Conservation (phyloP, 2,113 vertebrate species). For the Indicator maculatus region DNA sequence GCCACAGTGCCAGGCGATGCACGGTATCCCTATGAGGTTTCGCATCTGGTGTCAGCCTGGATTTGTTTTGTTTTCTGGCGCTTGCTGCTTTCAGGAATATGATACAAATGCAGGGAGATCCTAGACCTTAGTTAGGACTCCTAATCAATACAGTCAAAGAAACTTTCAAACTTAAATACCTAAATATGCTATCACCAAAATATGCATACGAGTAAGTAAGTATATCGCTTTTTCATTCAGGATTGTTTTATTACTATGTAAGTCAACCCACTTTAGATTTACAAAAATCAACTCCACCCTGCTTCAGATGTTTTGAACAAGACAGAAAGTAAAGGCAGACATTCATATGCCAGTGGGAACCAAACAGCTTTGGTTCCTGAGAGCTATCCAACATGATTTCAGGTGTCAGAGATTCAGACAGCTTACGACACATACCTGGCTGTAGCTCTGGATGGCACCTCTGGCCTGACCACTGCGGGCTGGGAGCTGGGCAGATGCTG, state of each 20-base stretch:
- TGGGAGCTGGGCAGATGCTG: slow-evolving; percentile 82
- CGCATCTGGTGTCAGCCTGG: not conserved
- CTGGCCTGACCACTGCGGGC: slow-evolving; percentile 88
- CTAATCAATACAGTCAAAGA: not conserved
- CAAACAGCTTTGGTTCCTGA: rapidly evolving
- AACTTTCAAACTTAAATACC: not conserved
- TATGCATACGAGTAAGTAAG: not conserved
- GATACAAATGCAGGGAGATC: not conserved
- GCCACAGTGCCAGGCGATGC: not conserved
- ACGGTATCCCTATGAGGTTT: not conserved
- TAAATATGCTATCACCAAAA: not conserved
- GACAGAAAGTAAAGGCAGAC: not conserved
- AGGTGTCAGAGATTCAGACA: not conserved
- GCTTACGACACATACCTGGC: slow-evolving; percentile 85
- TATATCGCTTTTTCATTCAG: not conserved
- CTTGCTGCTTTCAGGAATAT: not conserved
- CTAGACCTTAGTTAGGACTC: not conserved
- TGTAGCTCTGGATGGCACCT: slow-evolving; percentile 93
- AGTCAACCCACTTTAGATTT: not conserved
- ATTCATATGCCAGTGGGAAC: not conserved
- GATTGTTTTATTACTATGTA: not conserved
- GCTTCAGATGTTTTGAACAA: not conserved
- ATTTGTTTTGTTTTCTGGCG: not conserved
- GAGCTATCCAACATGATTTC: not conserved
- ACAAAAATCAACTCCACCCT: not conserved